Evolutionary conservation across 2,888 invertebrate genomes (phyloP).

Genomic region (Selenia dentaria): DNA sequence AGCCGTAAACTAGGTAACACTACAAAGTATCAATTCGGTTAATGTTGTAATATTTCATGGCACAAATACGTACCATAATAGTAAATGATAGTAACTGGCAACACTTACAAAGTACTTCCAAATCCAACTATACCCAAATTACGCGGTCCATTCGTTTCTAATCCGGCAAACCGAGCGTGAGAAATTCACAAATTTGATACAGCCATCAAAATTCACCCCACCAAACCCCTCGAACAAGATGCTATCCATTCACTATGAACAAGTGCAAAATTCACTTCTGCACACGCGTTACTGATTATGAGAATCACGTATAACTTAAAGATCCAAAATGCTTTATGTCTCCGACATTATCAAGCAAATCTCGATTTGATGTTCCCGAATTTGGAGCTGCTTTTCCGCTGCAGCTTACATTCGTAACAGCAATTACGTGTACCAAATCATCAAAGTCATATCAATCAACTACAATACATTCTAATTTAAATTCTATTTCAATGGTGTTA

Average conservation of each 20-base stretch:
- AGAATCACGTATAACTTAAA: constrained; percentile 68
- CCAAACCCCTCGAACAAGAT: constrained; percentile 63
- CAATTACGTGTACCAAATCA: constrained; percentile 40
- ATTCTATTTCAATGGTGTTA: constrained; percentile 24
- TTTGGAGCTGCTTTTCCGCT: constrained; percentile 36
- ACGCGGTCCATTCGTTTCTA: constrained; percentile 52
- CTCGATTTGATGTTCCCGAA: background rate
- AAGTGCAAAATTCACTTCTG: constrained; percentile 78
- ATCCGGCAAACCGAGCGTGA: constrained; percentile 62
- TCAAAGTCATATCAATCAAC: constrained; percentile 40
- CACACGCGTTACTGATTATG: constrained; percentile 68
- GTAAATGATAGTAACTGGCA: too few species aligned
- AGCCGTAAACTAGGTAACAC: too few species aligned
- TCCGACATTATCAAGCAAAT: constrained; percentile 11
- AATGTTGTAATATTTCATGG: too few species aligned
- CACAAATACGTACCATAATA: too few species aligned
- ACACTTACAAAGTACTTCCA: too few species aligned
- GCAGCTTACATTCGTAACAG: constrained; percentile 29
- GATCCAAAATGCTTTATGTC: constrained; percentile 37
- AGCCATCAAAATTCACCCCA: constrained; percentile 40
- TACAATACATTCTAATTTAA: constrained; percentile 18
- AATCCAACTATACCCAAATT: constrained; percentile 34
- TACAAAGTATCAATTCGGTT: too few species aligned
- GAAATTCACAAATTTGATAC: constrained; percentile 43
- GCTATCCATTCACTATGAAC: constrained; percentile 67